Evolutionary conservation across 1,140 invertebrate species (phyloP), one percentile per base, ranked within the genome.

Genomic region (Leptinotarsa lineolata): DNA sequence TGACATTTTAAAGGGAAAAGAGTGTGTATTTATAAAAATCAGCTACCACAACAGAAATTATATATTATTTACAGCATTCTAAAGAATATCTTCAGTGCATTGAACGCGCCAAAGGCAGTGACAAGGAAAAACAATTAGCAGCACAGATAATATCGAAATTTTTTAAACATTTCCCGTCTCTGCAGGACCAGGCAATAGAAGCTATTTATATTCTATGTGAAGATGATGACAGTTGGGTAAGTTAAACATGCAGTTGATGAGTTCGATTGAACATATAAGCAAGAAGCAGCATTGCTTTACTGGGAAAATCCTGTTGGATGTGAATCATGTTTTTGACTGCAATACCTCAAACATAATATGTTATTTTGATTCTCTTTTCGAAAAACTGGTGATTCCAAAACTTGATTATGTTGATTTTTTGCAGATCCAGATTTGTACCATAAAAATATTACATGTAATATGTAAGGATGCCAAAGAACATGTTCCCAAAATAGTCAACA

Each of bases 121-220:
- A 92, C 13, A 96, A 95, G 81, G 96, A 98, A 83, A 98, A 98
- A 84, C 90, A 94, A 73, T 86, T 99, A 68, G 95, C 95, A 21
- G 95, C 96, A 22, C 96, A 98, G 86, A 97, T 98, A 78, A 97
- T 98, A 83, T 92, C 94, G 0, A 91, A 95, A 83, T 98, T 98
- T 86, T 97, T 97, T 79, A 96, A 95, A 82, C 89, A 93, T 85
- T 99, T 98, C 85, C 96, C 97, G 12, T 88, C 89, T 74, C 85
- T 95, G 66, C 90, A 92, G 11, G 91, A 95, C 80, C 90, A 93
- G 82, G 94, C 96, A 6, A 92, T 98, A 73, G 94, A 98, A 87
- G 94, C 95, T 74, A 90, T 96, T 80, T 90, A 98, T 77, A 96
- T 98, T 88, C 87, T 99, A 1, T 98, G 96, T 84, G 97, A 98